Evolutionary conservation across 2,888 invertebrate genomes (phyloP), one percentile per base, ranked within the genome.

Genomic region (Tupiocoris notatus): DNA sequence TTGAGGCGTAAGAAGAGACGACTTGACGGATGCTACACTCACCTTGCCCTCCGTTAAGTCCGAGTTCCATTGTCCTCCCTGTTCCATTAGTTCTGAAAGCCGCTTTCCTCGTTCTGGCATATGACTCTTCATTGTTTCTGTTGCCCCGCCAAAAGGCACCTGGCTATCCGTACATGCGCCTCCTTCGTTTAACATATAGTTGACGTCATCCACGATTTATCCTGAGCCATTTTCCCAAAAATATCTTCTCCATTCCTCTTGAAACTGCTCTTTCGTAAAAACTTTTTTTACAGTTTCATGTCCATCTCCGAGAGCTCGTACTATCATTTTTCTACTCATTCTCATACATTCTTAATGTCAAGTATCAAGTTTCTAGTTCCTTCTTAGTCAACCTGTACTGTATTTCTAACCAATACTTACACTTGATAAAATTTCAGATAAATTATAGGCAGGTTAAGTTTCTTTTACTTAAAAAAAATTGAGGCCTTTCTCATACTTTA

Each of bases 11-110:
- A 67, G 67, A 22, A 67, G 67, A 22, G 17, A 12, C 66, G 66
- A 66, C 67, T 67, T 67, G 67, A 67, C 67, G 67, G 67, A 67
- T 67, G 57, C 67, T 57, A 57, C 67, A 57, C 67, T 67, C 67
- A 56, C 67, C 67, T 67, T 67, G 67, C 56, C 23, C 67, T 22
- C 23, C 56, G n/a, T n/a, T 59, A n/a, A 3, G 59, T 18, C 18
- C 59, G 54, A 57, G 56, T 56, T 23, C 57, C 21, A 67, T 57
- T 67, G 57, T 20, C 56, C 56, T 56, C 66, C 1, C 23, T n/a
- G 56, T 57, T 67, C 67, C 67, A 67, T 67, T 67, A 67, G 67
- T 22, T 57, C 67, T 67, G 56, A 67, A 56, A 67, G 67, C 67
- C 12, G 65, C 65, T 39, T 65, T 21, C 20, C 21, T 21, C 22